These are phyloP conservation scores for Picus viridis DNA, from an alignment of 2,797 vertebrate genomes.

Conservation along the genomic window DNA sequence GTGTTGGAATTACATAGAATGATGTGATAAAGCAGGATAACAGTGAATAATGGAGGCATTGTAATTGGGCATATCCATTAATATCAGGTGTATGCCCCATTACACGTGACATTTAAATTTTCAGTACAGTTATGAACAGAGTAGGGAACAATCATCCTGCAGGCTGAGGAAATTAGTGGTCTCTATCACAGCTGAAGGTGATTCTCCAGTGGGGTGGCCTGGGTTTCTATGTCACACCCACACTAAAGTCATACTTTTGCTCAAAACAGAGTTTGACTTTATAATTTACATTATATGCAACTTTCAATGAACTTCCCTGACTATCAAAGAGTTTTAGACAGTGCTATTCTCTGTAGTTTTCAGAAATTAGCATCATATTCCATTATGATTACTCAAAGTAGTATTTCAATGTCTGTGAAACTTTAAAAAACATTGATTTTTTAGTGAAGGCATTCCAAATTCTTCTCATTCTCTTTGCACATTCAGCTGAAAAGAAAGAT, in stretches of 20 bases:
- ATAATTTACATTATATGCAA: not conserved
- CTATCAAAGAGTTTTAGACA: not conserved
- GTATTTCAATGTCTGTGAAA: not conserved
- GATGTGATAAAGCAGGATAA: not conserved
- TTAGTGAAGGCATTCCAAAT: not conserved
- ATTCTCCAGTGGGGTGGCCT: not conserved
- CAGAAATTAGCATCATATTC: not conserved
- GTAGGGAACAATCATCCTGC: not conserved
- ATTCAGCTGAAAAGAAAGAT: not conserved
- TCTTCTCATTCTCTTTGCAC: not conserved
- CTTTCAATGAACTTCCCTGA: not conserved
- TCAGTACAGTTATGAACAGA: not conserved
- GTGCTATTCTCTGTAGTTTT: not conserved
- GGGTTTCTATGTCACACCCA: not conserved
- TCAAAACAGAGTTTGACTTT: not conserved
- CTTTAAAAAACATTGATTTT: not conserved
- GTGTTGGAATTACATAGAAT: not conserved
- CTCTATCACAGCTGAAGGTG: rapidly evolving
- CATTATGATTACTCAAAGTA: not conserved
- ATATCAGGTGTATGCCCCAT: not conserved
- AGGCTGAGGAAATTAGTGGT: not conserved
- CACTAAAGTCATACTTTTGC: not conserved
- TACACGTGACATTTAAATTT: not conserved
- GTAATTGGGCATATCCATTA: not conserved
- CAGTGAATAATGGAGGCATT: not conserved